Evolutionary conservation across 2,888 invertebrate genomes (phyloP).

Genomic region (Coenonympha glycerion): DNA sequence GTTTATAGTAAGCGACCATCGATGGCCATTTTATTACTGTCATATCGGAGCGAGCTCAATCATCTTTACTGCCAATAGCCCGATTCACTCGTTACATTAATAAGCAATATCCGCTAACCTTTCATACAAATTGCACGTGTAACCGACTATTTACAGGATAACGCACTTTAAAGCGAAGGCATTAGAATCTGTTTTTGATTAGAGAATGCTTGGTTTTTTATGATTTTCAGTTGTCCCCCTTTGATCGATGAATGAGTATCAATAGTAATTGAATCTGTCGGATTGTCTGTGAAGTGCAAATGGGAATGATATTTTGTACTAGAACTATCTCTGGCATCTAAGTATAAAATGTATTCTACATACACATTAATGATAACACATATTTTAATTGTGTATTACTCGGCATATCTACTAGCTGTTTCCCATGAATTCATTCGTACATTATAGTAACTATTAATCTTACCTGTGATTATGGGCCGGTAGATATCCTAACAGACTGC

Average conservation of each 20-base stretch:
- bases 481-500: too few species aligned
- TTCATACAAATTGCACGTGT: conserved; percentile 61
- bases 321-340: not conserved
- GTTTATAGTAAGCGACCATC: too few species aligned
- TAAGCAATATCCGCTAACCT: conserved; percentile 69
- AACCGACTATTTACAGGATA: conserved; percentile 26
- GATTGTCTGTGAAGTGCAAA: conserved; percentile 7
- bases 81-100: conserved; percentile 63
- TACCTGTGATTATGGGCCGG: too few species aligned
- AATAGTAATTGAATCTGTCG: conserved; percentile 36
- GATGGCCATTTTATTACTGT: not conserved
- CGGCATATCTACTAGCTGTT: too few species aligned
- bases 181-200: conserved; percentile 28
- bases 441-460: too few species aligned
- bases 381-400: too few species aligned
- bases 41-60: conserved; percentile 38
- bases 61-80: conserved; percentile 64
- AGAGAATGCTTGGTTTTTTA: conserved; percentile 2
- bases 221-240: conserved; percentile 18
- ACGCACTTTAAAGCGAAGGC: conserved; percentile 25
- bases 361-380: too few species aligned
- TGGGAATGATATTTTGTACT: not conserved
- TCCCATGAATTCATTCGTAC: too few species aligned
- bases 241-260: conserved; percentile 58
- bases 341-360: not conserved